Conservation (phyloP, 2,113 vertebrate genomes). For the Tetrax tetrax region DNA sequence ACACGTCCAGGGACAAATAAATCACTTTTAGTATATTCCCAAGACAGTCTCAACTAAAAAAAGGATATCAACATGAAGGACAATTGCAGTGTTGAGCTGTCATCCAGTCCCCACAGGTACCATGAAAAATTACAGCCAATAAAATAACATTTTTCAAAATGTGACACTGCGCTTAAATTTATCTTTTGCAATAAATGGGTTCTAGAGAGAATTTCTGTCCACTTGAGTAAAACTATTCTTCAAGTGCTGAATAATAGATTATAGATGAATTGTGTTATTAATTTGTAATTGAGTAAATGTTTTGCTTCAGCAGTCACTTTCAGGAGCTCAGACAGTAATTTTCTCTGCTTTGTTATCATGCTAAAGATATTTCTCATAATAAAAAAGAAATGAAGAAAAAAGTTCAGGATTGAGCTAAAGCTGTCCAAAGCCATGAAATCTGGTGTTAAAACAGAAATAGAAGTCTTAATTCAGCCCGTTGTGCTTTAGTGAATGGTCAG, state of each 20-base stretch:
- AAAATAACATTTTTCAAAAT: slow-evolving; percentile 98
- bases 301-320: slow-evolving; percentile 79
- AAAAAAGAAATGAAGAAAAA: background rate
- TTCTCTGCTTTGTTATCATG: slow-evolving; percentile 54
- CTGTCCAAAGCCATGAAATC: background rate
- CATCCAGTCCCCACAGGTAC: slow-evolving; percentile 86
- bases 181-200: slow-evolving; percentile 88
- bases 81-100: slow-evolving; percentile 91
- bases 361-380: slow-evolving; percentile 30
- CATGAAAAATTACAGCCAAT: slow-evolving; percentile 93
- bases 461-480: background rate
- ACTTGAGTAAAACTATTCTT: slow-evolving; percentile 89
- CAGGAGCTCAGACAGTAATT: slow-evolving; percentile 59
- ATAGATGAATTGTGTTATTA: slow-evolving; percentile 90
- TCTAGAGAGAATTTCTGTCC: slow-evolving; percentile 87
- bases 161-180: slow-evolving; percentile 93
- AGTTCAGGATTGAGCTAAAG: background rate
- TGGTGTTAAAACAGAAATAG: background rate
- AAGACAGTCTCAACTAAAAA: slow-evolving; percentile 85
- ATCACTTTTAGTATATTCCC: slow-evolving; percentile 94
- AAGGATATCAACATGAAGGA: slow-evolving; percentile 91
- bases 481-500: background rate
- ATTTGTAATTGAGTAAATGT: slow-evolving; percentile 91
- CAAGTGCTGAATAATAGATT: slow-evolving; percentile 88
- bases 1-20: slow-evolving; percentile 91